A percentile compares a stretch with the other conserved stretches of the same genome.
phyloP scores from a whole-genome alignment of 2,797 vertebrate genomes.

The Alfaro cultratus region DNA sequence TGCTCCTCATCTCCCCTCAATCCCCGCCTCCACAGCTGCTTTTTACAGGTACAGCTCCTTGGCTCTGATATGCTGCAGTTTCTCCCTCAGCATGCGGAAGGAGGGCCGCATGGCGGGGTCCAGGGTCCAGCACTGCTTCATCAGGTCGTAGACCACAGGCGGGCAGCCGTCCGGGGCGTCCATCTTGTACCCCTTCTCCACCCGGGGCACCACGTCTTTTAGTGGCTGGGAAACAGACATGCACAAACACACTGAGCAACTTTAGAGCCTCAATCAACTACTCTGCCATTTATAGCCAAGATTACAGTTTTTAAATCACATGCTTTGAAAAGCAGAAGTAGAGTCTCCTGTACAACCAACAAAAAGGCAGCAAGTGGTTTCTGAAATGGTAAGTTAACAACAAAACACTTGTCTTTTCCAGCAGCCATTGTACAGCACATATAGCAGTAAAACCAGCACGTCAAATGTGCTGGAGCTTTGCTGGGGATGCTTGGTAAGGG shows the following conservation, averaged over 20 bases:
- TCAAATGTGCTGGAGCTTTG: no score
- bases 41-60: slow-evolving; percentile 92
- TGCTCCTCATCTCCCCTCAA: slow-evolving; percentile 9
- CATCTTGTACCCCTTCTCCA: slow-evolving; percentile 99
- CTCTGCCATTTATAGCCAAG: neutral
- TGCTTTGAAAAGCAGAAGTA: neutral
- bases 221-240: slow-evolving; percentile 79
- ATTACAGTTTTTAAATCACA: neutral
- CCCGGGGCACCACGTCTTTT: slow-evolving; percentile 95
- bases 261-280: neutral
- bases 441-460: no score
- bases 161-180: slow-evolving; percentile 94
- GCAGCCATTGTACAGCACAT: no score
- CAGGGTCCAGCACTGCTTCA: slow-evolving; percentile 98
- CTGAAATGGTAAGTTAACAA: no score
- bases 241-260: slow-evolving; percentile 3
- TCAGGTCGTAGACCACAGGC: slow-evolving; percentile 90
- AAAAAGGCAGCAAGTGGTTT: no score
- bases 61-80: slow-evolving; percentile 94
- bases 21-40: slow-evolving; percentile 32
- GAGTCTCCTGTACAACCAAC: no score
- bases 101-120: slow-evolving; percentile 86
- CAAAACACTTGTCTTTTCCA: no score
- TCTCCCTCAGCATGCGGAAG: slow-evolving; percentile 93
- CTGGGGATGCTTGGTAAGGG: no score